Evolutionary conservation across 2,888 invertebrate species (phyloP).

Genomic region (Odontocerum albicorne): DNA sequence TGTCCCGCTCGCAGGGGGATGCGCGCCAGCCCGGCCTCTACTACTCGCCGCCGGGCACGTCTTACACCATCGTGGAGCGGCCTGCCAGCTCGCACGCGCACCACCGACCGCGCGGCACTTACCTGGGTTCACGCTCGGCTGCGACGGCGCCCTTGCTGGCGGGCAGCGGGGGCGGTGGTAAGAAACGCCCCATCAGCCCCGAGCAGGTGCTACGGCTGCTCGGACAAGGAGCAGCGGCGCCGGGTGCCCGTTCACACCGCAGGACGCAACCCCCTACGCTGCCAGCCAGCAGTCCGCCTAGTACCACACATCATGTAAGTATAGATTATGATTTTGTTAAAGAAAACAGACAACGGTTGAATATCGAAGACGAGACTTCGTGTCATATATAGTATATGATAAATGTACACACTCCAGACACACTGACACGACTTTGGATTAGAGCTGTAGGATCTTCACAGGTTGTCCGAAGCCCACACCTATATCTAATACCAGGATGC

Average conservation of each 20-base stretch:
- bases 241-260: conserved; percentile 52
- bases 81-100: conserved; percentile 73
- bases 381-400: no score
- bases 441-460: no score
- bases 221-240: conserved; percentile 58
- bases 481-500: no score
- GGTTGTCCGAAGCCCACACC: no score
- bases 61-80: conserved; percentile 85
- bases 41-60: conserved; percentile 87
- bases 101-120: conserved; percentile 65
- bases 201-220: conserved; percentile 76
- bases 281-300: conserved; percentile 77
- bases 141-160: conserved; percentile 56
- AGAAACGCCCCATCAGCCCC: conserved; percentile 81
- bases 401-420: no score
- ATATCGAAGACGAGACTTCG: no score
- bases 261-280: conserved; percentile 60
- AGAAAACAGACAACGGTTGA: no score
- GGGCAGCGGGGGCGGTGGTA: no score
- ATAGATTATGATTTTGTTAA: no score
- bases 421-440: no score
- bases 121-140: conserved; percentile 70
- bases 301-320: conserved; percentile 73
- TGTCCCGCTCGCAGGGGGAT: conserved; percentile 51
- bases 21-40: conserved; percentile 60